phyloP scores from a whole-genome alignment of 2,797 vertebrate species.

The Thripadectes ignobilis region DNA sequence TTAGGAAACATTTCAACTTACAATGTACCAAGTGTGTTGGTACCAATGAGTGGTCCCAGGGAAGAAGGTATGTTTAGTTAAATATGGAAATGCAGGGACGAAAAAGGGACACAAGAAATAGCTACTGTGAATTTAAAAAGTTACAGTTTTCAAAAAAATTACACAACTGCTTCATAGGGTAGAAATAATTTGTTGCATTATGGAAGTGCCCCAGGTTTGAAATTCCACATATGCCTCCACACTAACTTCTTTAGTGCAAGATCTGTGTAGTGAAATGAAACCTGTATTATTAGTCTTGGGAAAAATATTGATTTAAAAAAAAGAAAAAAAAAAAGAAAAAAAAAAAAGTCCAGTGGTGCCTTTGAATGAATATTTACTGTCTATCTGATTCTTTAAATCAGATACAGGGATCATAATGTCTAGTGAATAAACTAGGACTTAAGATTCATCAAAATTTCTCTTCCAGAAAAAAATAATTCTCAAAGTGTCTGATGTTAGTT shows the following conservation, averaged over 20 bases:
- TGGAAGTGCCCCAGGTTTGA: background rate
- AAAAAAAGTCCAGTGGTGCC: background rate
- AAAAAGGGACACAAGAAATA: background rate
- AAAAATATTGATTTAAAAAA: background rate
- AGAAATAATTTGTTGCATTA: background rate
- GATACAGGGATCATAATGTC: background rate
- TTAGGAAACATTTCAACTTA: background rate
- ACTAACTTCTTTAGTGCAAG: background rate
- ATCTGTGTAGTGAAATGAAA: background rate
- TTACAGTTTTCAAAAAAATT: background rate
- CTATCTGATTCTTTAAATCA: background rate
- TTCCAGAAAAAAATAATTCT: background rate
- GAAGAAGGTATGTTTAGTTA: background rate
- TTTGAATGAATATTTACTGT: background rate
- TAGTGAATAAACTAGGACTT: background rate
- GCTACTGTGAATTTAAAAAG: background rate
- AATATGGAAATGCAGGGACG: background rate
- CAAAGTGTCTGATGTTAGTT: background rate
- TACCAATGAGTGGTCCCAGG: background rate
- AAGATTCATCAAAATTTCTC: background rate
- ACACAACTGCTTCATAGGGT: background rate
- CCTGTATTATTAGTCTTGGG: background rate
- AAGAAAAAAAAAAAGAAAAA: background rate
- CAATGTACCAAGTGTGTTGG: background rate
- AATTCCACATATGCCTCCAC: background rate